phyloP scores from a whole-genome alignment of 2,797 vertebrate genomes.

The Takifugu rubripes region DNA sequence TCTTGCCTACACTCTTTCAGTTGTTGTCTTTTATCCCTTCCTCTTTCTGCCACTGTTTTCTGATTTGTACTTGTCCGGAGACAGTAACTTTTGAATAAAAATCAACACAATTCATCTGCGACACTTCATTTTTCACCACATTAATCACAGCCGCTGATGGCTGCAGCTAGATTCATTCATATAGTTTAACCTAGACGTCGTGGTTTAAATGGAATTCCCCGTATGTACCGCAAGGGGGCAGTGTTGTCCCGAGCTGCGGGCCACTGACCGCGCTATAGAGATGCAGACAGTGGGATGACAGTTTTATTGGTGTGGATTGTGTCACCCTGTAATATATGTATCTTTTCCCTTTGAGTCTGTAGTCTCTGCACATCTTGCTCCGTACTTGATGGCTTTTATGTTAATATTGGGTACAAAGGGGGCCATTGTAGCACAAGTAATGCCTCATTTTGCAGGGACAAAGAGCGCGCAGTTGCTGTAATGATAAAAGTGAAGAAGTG shows the following conservation, averaged over 20 bases:
- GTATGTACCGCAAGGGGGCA: constrained; percentile 54
- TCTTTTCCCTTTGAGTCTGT: constrained; percentile 22
- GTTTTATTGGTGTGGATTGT: neutral
- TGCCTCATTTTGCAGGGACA: constrained; percentile 39
- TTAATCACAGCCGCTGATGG: fast-evolving
- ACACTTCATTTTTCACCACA: constrained; percentile 41
- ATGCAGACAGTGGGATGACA: neutral
- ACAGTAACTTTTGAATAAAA: constrained; percentile 99
- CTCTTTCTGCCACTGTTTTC: constrained; percentile 99
- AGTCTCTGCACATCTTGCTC: neutral
- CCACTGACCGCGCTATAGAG: neutral
- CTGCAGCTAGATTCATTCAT: neutral
- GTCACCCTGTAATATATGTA: constrained; percentile 6
- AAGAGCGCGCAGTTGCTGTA: constrained; percentile 24
- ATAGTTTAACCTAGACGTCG: neutral
- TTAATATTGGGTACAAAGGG: constrained; percentile 35
- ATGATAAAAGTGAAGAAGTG: constrained; percentile 56
- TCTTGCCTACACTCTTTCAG: constrained; percentile 81
- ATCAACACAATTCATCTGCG: constrained; percentile 93
- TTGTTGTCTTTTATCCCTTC: constrained; percentile 93
- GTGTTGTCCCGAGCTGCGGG: constrained; percentile 6
- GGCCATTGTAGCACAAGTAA: constrained; percentile 10
- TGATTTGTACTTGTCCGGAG: constrained; percentile 99
- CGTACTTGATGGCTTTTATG: constrained; percentile 16
- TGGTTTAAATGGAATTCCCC: neutral